Conservation (phyloP, 2,888 invertebrate species). For the Cenopis cana region DNA sequence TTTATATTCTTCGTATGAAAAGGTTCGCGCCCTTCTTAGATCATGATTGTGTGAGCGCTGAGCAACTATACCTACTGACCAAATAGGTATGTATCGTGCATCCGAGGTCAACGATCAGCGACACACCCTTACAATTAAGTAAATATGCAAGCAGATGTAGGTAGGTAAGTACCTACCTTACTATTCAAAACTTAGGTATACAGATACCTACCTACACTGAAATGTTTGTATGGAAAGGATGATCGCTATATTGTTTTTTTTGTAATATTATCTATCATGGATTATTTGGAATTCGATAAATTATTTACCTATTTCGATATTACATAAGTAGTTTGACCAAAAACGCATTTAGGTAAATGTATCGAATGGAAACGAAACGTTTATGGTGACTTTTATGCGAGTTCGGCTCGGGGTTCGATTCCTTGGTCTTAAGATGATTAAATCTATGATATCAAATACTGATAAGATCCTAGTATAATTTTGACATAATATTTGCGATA, state of each 20-base stretch:
- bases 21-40: neutral
- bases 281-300: no score
- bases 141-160: neutral
- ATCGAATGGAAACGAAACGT: neutral
- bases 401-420: neutral
- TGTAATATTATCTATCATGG: no score
- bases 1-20: neutral
- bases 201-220: no score
- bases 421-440: neutral
- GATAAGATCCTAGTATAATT: no score
- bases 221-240: no score
- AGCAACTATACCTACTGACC: neutral
- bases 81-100: neutral
- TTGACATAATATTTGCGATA: neutral
- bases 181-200: no score
- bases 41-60: neutral
- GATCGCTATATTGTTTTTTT: no score
- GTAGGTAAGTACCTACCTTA: no score
- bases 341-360: neutral
- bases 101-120: slow-evolving; percentile 1
- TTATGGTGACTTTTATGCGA: neutral
- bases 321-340: neutral
- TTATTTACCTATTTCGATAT: neutral
- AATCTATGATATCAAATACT: neutral
- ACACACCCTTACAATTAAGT: neutral